A percentile compares a stretch with the other conserved stretches of the same genome.
Evolutionary conservation across 2,888 invertebrate species (phyloP).

Genomic region (Cantharis rustica): DNA sequence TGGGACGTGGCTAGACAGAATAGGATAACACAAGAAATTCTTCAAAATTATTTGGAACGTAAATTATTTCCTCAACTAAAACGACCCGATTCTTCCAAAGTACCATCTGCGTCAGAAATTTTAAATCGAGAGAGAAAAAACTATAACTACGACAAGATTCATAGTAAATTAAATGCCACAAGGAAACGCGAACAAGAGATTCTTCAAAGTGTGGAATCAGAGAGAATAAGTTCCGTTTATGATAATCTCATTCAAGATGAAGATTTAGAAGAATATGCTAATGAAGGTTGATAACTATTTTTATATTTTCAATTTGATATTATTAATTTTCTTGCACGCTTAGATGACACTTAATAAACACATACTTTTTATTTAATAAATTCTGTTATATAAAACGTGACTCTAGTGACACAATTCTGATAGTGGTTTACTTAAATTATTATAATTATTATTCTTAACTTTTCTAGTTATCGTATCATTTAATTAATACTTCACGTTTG

Average conservation of each 20-base stretch:
- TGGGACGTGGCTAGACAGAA: constrained; percentile 74
- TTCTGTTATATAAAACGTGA: background rate
- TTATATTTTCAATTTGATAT: background rate
- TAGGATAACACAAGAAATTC: constrained; percentile 76
- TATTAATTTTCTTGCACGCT: background rate
- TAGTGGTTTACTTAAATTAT: background rate
- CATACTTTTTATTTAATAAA: background rate
- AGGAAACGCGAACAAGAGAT: constrained; percentile 56
- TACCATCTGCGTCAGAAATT: constrained; percentile 70
- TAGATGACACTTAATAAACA: background rate
- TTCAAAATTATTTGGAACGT: constrained; percentile 74
- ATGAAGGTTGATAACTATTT: constrained; percentile 37
- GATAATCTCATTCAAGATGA: constrained; percentile 63
- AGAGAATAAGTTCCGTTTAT: constrained; percentile 61
- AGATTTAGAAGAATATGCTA: constrained; percentile 3
- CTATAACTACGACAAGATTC: constrained; percentile 44
- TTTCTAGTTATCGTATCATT: background rate
- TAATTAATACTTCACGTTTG: background rate
- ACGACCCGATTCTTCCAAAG: constrained; percentile 53
- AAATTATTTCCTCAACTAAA: constrained; percentile 65
- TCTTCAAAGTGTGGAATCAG: constrained; percentile 73
- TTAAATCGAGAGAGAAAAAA: constrained; percentile 57
- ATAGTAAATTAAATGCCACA: constrained; percentile 43
- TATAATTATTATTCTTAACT: background rate
- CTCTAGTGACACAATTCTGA: background rate